Evolutionary conservation across 2,888 invertebrate genomes (phyloP).

Genomic region (Lacanobia wlatinum): DNA sequence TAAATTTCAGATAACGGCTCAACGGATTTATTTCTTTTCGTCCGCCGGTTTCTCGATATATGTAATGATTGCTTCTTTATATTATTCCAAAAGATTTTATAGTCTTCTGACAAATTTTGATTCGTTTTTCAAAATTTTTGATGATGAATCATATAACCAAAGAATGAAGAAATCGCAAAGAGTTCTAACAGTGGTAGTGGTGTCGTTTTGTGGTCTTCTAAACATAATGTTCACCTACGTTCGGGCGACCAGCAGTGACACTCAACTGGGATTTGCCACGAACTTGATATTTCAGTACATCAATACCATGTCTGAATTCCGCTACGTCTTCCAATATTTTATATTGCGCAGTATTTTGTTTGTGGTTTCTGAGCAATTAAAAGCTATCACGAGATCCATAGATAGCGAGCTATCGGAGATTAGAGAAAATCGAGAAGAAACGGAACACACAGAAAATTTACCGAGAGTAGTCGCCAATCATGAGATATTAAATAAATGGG

Average conservation of each 20-base stretch:
- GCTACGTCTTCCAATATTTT: conserved; percentile 67
- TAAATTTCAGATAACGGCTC: background rate
- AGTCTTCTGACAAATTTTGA: conserved; percentile 53
- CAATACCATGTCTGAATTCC: conserved; percentile 57
- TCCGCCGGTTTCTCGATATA: conserved; percentile 48
- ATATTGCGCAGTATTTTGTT: conserved; percentile 61
- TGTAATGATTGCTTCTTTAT: conserved; percentile 39
- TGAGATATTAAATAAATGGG: conserved; percentile 68
- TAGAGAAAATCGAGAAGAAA: background rate
- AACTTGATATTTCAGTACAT: conserved; percentile 27
- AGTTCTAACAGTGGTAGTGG: conserved; percentile 7
- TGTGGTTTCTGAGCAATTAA: conserved; percentile 69
- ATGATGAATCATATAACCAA: conserved; percentile 31
- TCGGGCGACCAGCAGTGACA: background rate
- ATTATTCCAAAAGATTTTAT: conserved; percentile 47
- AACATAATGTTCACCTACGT: conserved; percentile 4
- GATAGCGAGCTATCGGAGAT: conserved; percentile 37
- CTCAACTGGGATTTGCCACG: background rate
- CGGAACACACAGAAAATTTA: background rate
- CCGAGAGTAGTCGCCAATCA: background rate
- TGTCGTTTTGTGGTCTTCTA: conserved; percentile 10
- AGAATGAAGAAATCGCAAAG: conserved; percentile 48
- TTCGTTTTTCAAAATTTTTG: conserved; percentile 28
- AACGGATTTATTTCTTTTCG: conserved; percentile 49
- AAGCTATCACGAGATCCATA: conserved; percentile 62